Conservation (phyloP, 2,113 vertebrate genomes). For the Campylomormyrus tamandua region DNA sequence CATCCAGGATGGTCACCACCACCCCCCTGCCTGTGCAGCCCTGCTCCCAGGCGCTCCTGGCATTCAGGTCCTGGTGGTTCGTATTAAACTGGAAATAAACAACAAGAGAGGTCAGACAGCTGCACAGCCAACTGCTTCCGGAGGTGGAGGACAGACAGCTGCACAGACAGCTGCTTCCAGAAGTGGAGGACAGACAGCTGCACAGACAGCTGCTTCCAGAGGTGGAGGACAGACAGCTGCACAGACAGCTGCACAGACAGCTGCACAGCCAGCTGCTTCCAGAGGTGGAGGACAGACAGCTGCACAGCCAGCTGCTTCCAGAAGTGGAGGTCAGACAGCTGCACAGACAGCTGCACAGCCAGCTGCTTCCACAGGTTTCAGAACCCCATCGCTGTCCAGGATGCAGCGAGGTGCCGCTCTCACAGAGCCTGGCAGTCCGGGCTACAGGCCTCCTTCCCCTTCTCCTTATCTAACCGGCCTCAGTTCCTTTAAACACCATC, state of each 20-base stretch:
- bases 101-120: background rate
- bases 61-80: slow-evolving; percentile 70
- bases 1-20: slow-evolving; percentile 91
- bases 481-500: background rate
- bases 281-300: background rate
- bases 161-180: too few relatives aligned
- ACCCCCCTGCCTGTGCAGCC: slow-evolving; percentile 87
- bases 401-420: background rate
- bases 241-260: too few relatives aligned
- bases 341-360: too few relatives aligned
- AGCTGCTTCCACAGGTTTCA: too few relatives aligned
- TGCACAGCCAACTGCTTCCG: too few relatives aligned
- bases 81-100: slow-evolving; percentile 49
- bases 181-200: background rate
- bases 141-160: too few relatives aligned
- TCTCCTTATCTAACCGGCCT: background rate
- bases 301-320: background rate
- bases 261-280: too few relatives aligned
- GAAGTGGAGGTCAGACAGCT: too few relatives aligned
- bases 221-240: too few relatives aligned
- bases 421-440: background rate
- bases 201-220: background rate
- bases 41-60: slow-evolving; percentile 84
- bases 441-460: too few relatives aligned
- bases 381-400: background rate